These are phyloP conservation scores for Ectropis crepuscularia DNA, from an alignment of 2,888 invertebrate species.

Conservation along the genomic window DNA sequence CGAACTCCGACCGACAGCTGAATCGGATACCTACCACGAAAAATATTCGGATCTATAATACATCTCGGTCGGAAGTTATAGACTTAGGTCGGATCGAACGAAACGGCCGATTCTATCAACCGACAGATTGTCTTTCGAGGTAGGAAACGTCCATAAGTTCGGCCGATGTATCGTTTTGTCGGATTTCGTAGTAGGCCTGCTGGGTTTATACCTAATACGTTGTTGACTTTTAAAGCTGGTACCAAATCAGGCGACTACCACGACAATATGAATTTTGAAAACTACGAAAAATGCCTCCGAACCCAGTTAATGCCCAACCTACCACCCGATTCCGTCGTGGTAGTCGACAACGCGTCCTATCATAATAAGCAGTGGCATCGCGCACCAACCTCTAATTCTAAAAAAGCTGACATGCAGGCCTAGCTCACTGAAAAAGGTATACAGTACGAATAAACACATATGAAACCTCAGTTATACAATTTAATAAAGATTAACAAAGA, in stretches of 20 bases:
- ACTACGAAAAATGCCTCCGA: background rate
- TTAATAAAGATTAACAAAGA: background rate
- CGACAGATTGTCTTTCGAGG: too few relatives aligned
- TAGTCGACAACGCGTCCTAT: background rate
- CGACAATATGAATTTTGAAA: background rate
- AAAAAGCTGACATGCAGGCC: background rate
- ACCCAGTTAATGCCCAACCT: background rate
- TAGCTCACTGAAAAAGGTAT: background rate
- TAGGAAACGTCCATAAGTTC: too few relatives aligned
- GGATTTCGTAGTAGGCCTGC: too few relatives aligned
- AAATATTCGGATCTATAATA: too few relatives aligned
- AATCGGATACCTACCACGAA: too few relatives aligned
- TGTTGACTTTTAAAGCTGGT: background rate
- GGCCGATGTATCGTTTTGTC: too few relatives aligned
- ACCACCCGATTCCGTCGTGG: background rate
- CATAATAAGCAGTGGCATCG: background rate
- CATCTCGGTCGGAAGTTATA: too few relatives aligned
- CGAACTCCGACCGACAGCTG: too few relatives aligned
- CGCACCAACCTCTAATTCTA: background rate
- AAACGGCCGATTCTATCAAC: too few relatives aligned
- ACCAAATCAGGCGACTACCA: background rate
- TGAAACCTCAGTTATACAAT: background rate
- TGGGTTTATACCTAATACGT: background rate
- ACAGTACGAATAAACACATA: background rate
- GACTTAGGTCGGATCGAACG: too few relatives aligned